Percentiles rank a stretch among this genome's conserved stretches.
Evolutionary conservation across 2,888 invertebrate species (phyloP).

Genomic region (Drosophila subsilvestris): DNA sequence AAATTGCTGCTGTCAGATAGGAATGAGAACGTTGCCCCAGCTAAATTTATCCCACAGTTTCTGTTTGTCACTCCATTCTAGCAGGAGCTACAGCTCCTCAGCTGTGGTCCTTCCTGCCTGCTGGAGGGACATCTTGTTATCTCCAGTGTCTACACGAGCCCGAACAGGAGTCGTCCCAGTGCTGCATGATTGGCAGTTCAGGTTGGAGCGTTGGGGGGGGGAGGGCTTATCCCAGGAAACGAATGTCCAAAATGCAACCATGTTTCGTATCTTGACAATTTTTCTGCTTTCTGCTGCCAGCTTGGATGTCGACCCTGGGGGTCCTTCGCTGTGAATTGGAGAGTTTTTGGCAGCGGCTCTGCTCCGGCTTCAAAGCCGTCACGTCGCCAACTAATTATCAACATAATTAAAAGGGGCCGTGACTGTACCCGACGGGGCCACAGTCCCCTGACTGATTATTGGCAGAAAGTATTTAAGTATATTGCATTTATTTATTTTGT

Average conservation of each 20-base stretch:
- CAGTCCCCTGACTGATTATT: conserved; percentile 65
- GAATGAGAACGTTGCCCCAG: conserved; percentile 43
- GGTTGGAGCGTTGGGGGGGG: conserved; percentile 42
- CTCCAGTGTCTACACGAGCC: conserved; percentile 57
- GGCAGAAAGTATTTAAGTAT: conserved; percentile 53
- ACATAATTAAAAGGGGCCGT: conserved; percentile 64
- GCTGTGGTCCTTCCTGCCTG: conserved; percentile 14
- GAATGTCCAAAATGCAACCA: conserved; percentile 37
- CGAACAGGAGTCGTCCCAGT: neutral
- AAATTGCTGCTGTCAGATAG: conserved; percentile 68
- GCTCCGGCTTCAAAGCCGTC: conserved; percentile 53
- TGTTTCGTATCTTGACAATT: conserved; percentile 48
- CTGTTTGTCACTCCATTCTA: conserved; percentile 69
- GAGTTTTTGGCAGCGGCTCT: neutral
- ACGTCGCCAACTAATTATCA: conserved; percentile 68
- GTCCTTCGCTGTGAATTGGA: conserved; percentile 3
- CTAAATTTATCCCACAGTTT: conserved; percentile 68
- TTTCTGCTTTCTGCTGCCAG: conserved; percentile 21
- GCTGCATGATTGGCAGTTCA: conserved; percentile 72
- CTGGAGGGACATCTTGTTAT: conserved; percentile 67
- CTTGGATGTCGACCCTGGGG: neutral
- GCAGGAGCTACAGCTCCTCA: neutral
- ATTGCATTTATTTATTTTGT: conserved; percentile 40
- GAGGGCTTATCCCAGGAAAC: conserved; percentile 44
- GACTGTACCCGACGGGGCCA: conserved; percentile 47